A percentile compares a stretch with the other conserved stretches of the same genome.
Conservation (phyloP, 2,113 vertebrate species). For the rabbit (Oryctolagus cuniculus) region DNA sequence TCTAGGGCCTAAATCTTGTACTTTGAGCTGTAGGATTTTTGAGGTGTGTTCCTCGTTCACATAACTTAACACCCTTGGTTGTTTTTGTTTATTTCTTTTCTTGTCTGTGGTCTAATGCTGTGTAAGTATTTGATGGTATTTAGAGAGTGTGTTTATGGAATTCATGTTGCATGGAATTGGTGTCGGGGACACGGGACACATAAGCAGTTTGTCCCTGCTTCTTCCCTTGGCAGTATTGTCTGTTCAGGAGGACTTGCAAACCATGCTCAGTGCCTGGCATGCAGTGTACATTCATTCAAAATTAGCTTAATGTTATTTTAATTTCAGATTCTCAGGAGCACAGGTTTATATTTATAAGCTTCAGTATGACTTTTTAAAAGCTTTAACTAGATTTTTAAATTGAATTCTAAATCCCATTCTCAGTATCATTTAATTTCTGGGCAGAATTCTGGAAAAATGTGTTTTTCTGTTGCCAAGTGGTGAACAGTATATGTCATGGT, state of each 20-base stretch:
- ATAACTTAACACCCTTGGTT: background rate
- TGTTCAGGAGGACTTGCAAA: background rate
- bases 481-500: background rate
- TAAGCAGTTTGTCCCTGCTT: background rate
- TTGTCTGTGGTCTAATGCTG: too few relatives aligned
- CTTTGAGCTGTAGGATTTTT: background rate
- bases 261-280: background rate
- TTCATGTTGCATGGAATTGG: background rate
- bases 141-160: background rate
- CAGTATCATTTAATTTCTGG: background rate
- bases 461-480: background rate
- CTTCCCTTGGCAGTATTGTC: background rate
- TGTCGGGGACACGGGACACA: background rate
- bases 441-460: background rate
- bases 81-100: background rate
- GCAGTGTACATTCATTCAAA: background rate
- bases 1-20: background rate
- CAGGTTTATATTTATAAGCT: background rate
- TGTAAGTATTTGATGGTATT: background rate
- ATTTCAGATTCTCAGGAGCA: background rate
- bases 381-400: background rate
- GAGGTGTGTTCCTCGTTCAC: background rate
- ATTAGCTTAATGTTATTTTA: background rate
- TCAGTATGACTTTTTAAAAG: background rate
- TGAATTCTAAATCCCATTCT: background rate